Conservation (phyloP, 2,888 invertebrate genomes). For the Drosophila putrida region DNA sequence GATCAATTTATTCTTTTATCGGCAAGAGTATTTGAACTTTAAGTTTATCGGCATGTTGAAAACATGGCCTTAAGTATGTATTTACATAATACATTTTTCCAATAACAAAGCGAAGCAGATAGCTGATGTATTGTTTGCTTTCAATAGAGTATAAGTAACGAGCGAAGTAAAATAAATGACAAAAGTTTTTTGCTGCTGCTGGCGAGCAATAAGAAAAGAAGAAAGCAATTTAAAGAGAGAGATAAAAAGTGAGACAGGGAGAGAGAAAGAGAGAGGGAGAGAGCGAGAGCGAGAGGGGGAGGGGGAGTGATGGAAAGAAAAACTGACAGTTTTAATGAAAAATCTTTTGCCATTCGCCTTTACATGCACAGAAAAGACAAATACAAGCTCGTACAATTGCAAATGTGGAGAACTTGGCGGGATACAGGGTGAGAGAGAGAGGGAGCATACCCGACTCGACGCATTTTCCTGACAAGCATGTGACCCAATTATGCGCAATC, state of each 20-base stretch:
- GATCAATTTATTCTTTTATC: no score
- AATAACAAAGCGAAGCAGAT: neutral
- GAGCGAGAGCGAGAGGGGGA: neutral
- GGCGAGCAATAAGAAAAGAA: slow-evolving; percentile 49
- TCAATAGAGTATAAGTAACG: slow-evolving; percentile 38
- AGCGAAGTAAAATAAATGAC: slow-evolving; percentile 59
- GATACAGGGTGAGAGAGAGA: neutral
- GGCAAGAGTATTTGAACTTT: no score
- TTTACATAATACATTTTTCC: neutral
- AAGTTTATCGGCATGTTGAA: no score
- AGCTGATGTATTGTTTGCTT: neutral
- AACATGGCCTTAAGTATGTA: no score
- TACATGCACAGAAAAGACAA: slow-evolving; percentile 28
- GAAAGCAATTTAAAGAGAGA: slow-evolving; percentile 67
- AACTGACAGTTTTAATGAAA: slow-evolving; percentile 77
- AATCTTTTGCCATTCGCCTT: slow-evolving; percentile 52
- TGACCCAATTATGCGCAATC: slow-evolving; percentile 80
- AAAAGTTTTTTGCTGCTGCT: slow-evolving; percentile 56
- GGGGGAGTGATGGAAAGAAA: slow-evolving; percentile 43
- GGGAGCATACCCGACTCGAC: slow-evolving; percentile 8
- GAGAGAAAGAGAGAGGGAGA: neutral
- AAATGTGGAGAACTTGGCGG: slow-evolving; percentile 2
- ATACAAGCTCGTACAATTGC: slow-evolving; percentile 27
- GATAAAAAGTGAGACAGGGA: slow-evolving; percentile 10
- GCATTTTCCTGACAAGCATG: slow-evolving; percentile 76